Percentiles rank a stretch among this genome's conserved stretches.
Conservation (phyloP, 2,113 vertebrate species). For the Albula goreensis region DNA sequence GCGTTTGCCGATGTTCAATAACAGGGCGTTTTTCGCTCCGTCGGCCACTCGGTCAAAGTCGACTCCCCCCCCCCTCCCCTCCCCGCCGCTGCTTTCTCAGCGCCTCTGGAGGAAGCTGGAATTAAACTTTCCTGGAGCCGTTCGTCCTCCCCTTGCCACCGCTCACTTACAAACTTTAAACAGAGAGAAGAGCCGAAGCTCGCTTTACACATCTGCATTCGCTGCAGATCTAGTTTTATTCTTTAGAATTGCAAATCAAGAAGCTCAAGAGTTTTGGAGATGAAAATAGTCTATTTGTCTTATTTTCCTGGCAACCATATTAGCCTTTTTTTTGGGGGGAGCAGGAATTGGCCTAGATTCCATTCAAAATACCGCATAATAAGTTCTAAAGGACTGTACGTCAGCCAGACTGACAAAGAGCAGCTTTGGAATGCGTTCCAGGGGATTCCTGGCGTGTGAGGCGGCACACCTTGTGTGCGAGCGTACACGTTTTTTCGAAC, state of each 20-base stretch:
- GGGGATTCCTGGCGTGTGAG: neutral
- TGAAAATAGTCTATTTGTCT: neutral
- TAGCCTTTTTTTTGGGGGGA: neutral
- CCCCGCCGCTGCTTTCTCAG: conserved; percentile 23
- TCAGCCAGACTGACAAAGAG: neutral
- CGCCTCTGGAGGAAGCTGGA: conserved; percentile 40
- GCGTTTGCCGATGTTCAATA: neutral
- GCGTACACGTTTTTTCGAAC: neutral
- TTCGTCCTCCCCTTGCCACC: no score
- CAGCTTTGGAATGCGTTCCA: neutral
- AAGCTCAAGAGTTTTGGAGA: neutral
- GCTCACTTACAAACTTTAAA: neutral
- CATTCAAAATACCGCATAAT: neutral
- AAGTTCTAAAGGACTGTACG: neutral
- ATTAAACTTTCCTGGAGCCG: conserved; percentile 47
- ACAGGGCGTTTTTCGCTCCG: neutral
- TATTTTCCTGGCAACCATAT: neutral
- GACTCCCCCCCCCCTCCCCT: no score
- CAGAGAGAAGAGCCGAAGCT: neutral
- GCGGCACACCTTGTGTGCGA: neutral
- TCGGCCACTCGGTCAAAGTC: neutral
- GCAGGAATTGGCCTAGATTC: neutral
- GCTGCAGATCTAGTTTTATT: neutral
- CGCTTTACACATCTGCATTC: neutral
- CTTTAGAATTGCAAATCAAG: neutral